A percentile compares a stretch with the other conserved stretches of the same genome.
Conservation (phyloP, 2,113 vertebrate species). For the Fregata magnificens region DNA sequence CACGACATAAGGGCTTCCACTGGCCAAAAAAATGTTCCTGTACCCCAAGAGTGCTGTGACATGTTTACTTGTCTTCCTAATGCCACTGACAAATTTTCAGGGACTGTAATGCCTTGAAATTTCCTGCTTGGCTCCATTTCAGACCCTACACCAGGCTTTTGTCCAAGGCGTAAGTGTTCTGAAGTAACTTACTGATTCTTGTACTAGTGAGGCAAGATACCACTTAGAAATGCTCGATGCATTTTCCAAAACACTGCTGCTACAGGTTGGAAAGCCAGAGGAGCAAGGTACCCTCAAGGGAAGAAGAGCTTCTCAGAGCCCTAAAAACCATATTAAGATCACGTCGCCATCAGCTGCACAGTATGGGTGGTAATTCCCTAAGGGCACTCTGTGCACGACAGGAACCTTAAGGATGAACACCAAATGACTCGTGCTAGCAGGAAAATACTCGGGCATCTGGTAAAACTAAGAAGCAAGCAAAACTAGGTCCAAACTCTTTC, state of each 20-base stretch:
- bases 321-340: not conserved
- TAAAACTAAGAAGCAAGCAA: not conserved
- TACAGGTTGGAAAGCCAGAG: not conserved
- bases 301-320: not conserved
- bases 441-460: not conserved
- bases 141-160: not conserved
- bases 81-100: not conserved
- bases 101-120: not conserved
- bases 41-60: not conserved
- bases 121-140: not conserved
- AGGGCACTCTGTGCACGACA: not conserved
- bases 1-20: not conserved
- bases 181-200: not conserved
- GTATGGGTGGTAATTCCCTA: not conserved
- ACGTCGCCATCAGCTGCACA: not conserved
- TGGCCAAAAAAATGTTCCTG: not conserved
- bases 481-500: not conserved
- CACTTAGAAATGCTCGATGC: rapidly evolving
- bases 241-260: not conserved
- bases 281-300: not conserved
- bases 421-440: not conserved
- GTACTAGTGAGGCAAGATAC: not conserved
- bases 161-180: not conserved
- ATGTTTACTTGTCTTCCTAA: not conserved
- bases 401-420: not conserved